phyloP scores from a whole-genome alignment of 2,888 invertebrate genomes.

The Lepidonotus clava region DNA sequence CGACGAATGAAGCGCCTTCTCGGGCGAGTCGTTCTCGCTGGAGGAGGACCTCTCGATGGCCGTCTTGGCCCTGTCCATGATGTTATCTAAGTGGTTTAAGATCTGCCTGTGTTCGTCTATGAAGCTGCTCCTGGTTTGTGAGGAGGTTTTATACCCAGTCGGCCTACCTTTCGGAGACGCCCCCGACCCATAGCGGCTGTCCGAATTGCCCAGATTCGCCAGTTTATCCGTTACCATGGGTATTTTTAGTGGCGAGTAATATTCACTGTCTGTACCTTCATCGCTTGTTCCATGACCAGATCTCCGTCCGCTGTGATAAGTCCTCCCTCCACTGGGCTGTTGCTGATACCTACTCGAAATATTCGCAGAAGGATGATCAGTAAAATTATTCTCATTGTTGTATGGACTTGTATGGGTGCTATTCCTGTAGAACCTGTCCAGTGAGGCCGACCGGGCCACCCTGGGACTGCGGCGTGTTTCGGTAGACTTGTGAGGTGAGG shows the following conservation, averaged over 20 bases:
- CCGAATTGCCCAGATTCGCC: not conserved
- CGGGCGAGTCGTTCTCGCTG: not conserved
- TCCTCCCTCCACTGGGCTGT: not conserved
- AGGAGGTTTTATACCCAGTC: not conserved
- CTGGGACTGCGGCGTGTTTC: not conserved
- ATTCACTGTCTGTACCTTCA: slow-evolving; percentile 24
- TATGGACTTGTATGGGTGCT: not conserved
- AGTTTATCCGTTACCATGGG: not conserved
- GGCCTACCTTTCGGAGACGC: not conserved
- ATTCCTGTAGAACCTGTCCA: not conserved
- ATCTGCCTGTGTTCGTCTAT: slow-evolving; percentile 58
- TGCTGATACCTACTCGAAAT: no score
- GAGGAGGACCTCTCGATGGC: slow-evolving; percentile 49
- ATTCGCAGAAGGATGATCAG: not conserved
- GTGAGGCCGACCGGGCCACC: not conserved
- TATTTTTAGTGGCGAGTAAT: not conserved
- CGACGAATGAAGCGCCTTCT: not conserved
- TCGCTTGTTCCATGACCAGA: not conserved
- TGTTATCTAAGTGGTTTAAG: slow-evolving; percentile 59
- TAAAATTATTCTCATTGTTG: slow-evolving; percentile 11
- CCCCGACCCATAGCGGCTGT: not conserved
- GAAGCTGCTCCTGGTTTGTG: not conserved
- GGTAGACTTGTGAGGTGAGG: not conserved
- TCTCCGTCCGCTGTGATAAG: not conserved
- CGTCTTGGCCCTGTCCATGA: slow-evolving; percentile 59